Evolutionary conservation across 2,888 invertebrate species (phyloP), one percentile per base, ranked within the genome.

Genomic region (Idaea aversata): DNA sequence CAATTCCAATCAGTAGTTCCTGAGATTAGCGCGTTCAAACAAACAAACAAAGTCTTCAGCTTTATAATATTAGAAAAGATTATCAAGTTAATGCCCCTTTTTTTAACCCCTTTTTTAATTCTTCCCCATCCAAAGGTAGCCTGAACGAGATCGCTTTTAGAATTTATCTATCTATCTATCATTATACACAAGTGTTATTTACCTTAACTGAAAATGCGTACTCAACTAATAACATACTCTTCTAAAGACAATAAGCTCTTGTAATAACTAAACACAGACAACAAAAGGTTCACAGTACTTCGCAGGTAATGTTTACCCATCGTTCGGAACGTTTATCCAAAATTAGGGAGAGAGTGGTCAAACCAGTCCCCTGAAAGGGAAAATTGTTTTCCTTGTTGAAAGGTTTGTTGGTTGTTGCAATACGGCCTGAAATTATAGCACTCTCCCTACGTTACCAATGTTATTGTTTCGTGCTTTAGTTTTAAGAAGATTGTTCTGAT

Each of bases 301-400:
- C 47, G 66, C 67, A 70, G 70, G 73, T 70, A 76, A 77, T 79
- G 77, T 83, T 83, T 78, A 76, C 72, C 67, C 69, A 72, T 72
- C 71, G 78, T 84, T 79, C 71, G 69, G 74, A 79, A 79, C 81
- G 78, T 78, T 85, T 83, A 83, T 81, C 77, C 79, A 76, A 83
- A 86, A 87, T 87, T 85, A 88, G 80, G 81, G 78, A 75, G 78
- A 73, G 81, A 80, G 81, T 81, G 78, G 79, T 79, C 77, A 71
- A 78, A 86, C 82, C 77, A 74, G 74, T 76, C 74, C 77, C 72
- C 70, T 74, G 65, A 79, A 80, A 76, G 80, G 78, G 83, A 79
- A 86, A 86, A 85, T 83, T 84, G 83, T 83, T 86, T 83, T 79
- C 75, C 80, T 79, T 77, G 76, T 74, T 73, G 74, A 81, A 84